These are phyloP conservation scores for Periparus ater DNA, from an alignment of 2,797 vertebrate genomes.

Conservation along the genomic window DNA sequence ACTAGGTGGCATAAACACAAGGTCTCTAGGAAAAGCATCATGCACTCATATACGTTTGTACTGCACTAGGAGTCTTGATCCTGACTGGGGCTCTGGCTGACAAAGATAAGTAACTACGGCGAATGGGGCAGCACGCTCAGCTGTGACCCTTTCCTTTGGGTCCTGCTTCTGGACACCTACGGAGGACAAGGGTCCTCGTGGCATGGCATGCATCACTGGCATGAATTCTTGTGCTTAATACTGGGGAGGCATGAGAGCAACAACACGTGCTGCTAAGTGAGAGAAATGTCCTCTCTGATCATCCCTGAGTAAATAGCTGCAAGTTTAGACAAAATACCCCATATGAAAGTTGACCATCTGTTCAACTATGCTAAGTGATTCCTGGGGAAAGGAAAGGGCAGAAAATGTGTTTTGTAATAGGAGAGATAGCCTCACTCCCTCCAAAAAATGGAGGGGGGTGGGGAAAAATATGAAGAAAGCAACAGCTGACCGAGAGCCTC, in stretches of 20 bases:
- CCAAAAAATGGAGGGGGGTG: neutral
- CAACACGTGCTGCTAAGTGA: neutral
- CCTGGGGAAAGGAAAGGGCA: neutral
- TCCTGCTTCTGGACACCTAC: neutral
- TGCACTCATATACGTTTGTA: neutral
- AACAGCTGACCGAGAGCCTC: neutral
- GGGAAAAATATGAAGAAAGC: neutral
- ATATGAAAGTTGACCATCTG: neutral
- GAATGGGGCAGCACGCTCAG: neutral
- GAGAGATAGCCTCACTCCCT: neutral
- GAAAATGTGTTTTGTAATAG: neutral
- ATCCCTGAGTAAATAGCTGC: slow-evolving; percentile 4
- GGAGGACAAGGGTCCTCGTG: neutral
- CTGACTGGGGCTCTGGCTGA: neutral
- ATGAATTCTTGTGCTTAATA: neutral
- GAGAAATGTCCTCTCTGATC: neutral
- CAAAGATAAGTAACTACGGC: accelerated
- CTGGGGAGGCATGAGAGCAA: neutral
- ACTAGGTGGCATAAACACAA: neutral
- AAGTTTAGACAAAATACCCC: slow-evolving; percentile 25
- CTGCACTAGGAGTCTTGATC: neutral
- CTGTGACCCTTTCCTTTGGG: neutral
- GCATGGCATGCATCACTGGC: neutral
- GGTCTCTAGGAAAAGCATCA: neutral
- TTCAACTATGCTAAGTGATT: neutral